Evolutionary conservation across 2,113 vertebrate species (phyloP), one percentile per base, ranked within the genome.

Genomic region (Plotosus lineatus): DNA sequence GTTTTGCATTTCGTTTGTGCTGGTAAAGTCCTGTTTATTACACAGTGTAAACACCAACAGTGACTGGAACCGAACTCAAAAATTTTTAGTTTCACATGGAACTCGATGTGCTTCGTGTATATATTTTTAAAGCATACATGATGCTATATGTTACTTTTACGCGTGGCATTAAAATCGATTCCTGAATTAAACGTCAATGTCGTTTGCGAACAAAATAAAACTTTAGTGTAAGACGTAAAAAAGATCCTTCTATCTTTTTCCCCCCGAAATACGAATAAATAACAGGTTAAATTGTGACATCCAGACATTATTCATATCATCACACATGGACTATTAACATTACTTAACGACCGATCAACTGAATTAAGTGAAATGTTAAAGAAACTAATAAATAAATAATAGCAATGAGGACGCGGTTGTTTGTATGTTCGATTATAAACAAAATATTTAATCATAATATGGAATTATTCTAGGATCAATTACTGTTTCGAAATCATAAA

Each of bases 1-100:
- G 19, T 56, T 75, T 75, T 26, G 51, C 5, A 56, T 56, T 75
- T 75, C 73, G 73, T 75, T 75, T 28, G 36, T 42, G 12, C 51
- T 42, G 40, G 51, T 42, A 56, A 42, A 56, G 42, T 51, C 73
- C 19, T 56, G 55, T 42, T 10, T 12, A 75, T 6, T 42, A 23
- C 10, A 75, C 12, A 21, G 2, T 31, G 42, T 12, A 40, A 26
- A 56, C 19, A 75, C 40, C 50, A n/a, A 6, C 33, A 40, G 33
- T 44, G 51, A 3, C 21, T 56, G 3, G 7, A 75, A 56, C 23
- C 31, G 6, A 42, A 23, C 40, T 5, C 1, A 14, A 40, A 12
- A 9, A 38, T 50, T 51, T 51, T 33, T 19, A 40, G n/a, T 75
- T 75, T 75, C 33, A 2, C 42, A 1, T 17, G 33, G 17, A n/a